A percentile compares a stretch with the other conserved stretches of the same genome.
Evolutionary conservation across 2,797 vertebrate genomes (phyloP).

Genomic region (Loriculus beryllinus): DNA sequence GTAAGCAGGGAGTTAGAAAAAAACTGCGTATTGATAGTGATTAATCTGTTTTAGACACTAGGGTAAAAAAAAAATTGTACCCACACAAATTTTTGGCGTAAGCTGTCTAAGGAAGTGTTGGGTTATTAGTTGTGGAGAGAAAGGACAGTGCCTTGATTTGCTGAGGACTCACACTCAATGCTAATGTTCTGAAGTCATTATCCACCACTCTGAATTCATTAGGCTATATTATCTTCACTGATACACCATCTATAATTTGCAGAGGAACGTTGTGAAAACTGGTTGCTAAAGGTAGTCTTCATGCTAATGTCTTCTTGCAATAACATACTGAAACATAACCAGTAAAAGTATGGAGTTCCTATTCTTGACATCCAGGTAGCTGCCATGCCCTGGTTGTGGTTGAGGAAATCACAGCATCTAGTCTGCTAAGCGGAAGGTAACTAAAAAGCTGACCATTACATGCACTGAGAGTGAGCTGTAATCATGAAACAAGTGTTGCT

Average conservation of each 20-base stretch:
- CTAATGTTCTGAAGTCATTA: background rate
- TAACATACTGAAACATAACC: background rate
- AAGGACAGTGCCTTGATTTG: background rate
- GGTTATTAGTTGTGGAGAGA: background rate
- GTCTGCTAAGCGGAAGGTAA: conserved; percentile 29
- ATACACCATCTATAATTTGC: background rate
- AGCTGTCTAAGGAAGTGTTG: background rate
- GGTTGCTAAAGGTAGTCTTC: background rate
- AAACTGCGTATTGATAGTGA: background rate
- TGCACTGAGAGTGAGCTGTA: conserved; percentile 36
- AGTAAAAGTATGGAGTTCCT: background rate
- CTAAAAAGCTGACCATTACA: conserved; percentile 51
- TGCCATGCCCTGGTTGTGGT: conserved; percentile 52
- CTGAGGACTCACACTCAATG: background rate
- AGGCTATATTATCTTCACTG: background rate
- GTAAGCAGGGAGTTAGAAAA: background rate
- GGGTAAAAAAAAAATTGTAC: background rate
- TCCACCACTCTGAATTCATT: background rate
- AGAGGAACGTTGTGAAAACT: background rate
- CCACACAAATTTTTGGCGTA: background rate
- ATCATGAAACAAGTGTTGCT: background rate
- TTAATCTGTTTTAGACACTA: background rate
- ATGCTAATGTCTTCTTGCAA: background rate
- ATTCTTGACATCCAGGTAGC: conserved; percentile 17
- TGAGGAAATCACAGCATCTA: conserved; percentile 65